Percentiles rank a stretch among this genome's conserved stretches.
Evolutionary conservation across 64 coral and sea anemone genomes (phyloP).

Genomic region (Montipora capricornis): DNA sequence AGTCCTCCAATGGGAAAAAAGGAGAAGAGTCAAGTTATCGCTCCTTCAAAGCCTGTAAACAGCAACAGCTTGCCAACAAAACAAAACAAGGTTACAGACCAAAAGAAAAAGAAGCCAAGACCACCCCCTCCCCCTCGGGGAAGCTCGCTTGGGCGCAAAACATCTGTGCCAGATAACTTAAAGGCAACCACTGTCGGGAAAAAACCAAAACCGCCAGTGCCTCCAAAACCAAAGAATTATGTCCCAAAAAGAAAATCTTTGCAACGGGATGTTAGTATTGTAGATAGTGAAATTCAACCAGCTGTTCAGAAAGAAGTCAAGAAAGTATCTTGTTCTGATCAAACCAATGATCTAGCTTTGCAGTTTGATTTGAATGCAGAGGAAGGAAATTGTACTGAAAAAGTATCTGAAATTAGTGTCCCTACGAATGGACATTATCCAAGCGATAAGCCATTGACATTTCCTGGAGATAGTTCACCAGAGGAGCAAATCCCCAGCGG

Average conservation of each 20-base stretch:
- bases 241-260: neutral
- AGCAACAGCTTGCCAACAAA: neutral
- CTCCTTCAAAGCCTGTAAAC: neutral
- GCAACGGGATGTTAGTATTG: neutral
- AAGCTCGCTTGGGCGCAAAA: conserved; percentile 31
- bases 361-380: neutral
- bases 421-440: neutral
- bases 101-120: conserved; percentile 24
- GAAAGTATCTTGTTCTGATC: neutral
- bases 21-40: neutral
- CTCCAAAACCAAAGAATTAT: conserved; percentile 47
- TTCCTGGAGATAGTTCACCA: neutral
- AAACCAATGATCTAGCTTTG: neutral
- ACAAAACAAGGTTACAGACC: neutral
- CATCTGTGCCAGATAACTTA: neutral
- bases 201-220: conserved; percentile 22
- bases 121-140: conserved; percentile 17
- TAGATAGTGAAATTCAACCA: neutral
- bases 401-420: conserved; percentile 7
- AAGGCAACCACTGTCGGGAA: neutral
- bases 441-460: neutral
- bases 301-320: neutral
- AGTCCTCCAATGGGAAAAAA: neutral
- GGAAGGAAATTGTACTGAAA: neutral
- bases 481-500: neutral